Conservation (phyloP, 1,140 invertebrate species). For the Melanaphis sacchari region DNA sequence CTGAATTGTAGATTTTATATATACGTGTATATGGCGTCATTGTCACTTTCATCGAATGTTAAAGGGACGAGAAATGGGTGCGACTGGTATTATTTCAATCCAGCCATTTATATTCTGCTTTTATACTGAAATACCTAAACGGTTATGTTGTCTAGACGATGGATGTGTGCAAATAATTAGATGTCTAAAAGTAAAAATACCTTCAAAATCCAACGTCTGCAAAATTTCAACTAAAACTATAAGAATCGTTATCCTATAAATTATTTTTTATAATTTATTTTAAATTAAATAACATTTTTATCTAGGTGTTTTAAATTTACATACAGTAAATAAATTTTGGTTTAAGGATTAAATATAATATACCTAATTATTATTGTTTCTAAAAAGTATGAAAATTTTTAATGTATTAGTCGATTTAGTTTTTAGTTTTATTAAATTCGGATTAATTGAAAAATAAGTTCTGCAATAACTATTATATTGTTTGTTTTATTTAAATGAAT, state of each 20-base stretch:
- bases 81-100: not conserved
- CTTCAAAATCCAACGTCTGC: not conserved
- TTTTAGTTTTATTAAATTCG: not conserved
- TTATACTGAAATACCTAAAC: slow-evolving; percentile 5
- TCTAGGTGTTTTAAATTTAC: not conserved
- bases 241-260: not conserved
- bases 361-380: not conserved
- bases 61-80: slow-evolving; percentile 36
- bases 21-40: not conserved
- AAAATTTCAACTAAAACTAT: not conserved
- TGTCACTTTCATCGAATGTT: slow-evolving; percentile 14
- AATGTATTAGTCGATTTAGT: not conserved
- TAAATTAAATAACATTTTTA: not conserved
- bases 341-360: not conserved
- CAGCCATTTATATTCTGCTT: slow-evolving; percentile 6
- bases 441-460: not conserved
- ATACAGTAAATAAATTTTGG: not conserved
- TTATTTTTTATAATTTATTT: not conserved
- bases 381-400: not conserved
- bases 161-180: not conserved
- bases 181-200: not conserved
- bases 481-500: not conserved
- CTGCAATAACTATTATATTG: not conserved
- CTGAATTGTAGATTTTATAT: not conserved
- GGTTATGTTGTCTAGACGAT: not conserved